Base-by-base conservation (phyloP, 64 coral and sea anemone species). In the Exaiptasia diaphana region DNA sequence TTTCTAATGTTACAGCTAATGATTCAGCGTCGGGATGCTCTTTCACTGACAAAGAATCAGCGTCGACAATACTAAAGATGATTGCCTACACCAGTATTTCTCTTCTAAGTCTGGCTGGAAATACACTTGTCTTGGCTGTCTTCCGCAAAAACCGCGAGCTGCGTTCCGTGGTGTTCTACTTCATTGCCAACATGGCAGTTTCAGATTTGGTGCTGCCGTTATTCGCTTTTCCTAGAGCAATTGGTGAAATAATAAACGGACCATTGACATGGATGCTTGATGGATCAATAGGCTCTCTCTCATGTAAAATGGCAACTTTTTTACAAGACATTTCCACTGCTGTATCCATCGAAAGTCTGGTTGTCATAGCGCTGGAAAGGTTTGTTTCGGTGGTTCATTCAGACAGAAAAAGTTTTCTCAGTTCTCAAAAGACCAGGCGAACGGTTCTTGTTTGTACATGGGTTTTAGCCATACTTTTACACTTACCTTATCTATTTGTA, bases 121-220 rank as follows among this genome's bases (percentile, higher is more conserved):
- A 88, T 13, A 43, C 39, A 2, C 1, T 68, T n/a, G 61, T 81
- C 4, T 28, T 88, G 18, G 30, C 40, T 14, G 74, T 68, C 18
- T 45, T 79, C 31, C 67, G 17, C 26, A 55, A 30, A 46, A 72
- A 80, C n/a, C 20, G 13, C 14, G 65, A 54, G 6, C 34, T 77
- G 34, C 72, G 74, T 7, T 45, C 73, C 6, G 54, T 46, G 20
- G 61, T 53, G 1, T 73, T 73, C 48, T 78, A 78, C 46, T 39
- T 87, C 7, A 87, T 81, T n/a, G 86, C 65, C 4, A 88, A 88
- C 5, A 81, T 88, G 86, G 86, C 86, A 7, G 30, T 60, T 33
- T 71, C 63, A 9, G 85, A 88, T 31, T 67, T 87, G 30, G 28
- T 87, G 3, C 53, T 87, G 52, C 74, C 73, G 1, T 4, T 68